Conservation (phyloP, 2,797 vertebrate genomes). For the Periparus ater region DNA sequence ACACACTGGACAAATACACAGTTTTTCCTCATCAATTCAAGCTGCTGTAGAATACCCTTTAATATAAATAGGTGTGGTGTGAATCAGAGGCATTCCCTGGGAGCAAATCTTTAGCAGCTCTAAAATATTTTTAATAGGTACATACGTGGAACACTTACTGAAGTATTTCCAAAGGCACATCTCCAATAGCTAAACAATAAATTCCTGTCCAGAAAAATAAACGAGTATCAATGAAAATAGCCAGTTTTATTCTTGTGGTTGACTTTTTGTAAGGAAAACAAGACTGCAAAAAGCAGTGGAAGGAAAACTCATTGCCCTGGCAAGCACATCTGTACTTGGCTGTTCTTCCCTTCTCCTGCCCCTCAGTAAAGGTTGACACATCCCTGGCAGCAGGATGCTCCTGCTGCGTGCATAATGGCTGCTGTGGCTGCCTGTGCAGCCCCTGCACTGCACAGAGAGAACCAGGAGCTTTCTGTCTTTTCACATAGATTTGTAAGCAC, state of each 20-base stretch:
- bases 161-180: neutral
- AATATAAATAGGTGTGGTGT: neutral
- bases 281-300: neutral
- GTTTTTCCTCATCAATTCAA: neutral
- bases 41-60: neutral
- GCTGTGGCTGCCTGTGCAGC: neutral
- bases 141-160: neutral
- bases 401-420: neutral
- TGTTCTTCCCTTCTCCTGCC: neutral
- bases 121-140: neutral
- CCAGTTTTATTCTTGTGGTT: neutral
- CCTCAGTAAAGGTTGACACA: neutral
- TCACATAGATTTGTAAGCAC: neutral
- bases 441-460: neutral
- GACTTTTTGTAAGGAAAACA: neutral
- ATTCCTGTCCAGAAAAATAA: neutral
- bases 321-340: neutral
- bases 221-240: neutral
- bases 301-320: neutral
- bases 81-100: neutral
- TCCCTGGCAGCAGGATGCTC: neutral
- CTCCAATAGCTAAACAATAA: neutral
- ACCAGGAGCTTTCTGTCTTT: neutral
- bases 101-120: neutral
- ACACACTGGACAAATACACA: neutral